These are phyloP conservation scores for Orthonyx spaldingii DNA, from an alignment of 2,113 vertebrate genomes.

Conservation along the genomic window DNA sequence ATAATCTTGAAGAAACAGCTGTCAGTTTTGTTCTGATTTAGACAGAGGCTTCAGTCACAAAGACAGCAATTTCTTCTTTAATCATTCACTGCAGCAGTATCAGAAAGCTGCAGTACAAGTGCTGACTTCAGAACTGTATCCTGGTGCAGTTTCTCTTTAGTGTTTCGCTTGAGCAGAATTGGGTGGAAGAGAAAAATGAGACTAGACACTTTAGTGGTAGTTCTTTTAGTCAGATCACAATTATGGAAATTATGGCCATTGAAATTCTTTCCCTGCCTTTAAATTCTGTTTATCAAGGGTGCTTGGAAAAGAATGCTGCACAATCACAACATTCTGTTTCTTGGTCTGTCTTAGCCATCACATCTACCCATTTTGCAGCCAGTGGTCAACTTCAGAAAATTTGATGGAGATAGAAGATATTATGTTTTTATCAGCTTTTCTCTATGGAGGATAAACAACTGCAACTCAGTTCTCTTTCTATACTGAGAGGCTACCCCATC, in stretches of 20 bases:
- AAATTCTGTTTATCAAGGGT: not conserved
- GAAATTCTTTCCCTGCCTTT: not conserved
- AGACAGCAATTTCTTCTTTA: slow-evolving; percentile 2
- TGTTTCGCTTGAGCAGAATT: not conserved
- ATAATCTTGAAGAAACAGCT: not conserved
- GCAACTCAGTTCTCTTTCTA: not conserved
- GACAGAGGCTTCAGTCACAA: not conserved
- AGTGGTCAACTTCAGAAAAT: not conserved
- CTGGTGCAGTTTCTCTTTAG: not conserved
- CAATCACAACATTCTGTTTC: not conserved
- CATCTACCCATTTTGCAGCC: not conserved
- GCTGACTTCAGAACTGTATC: not conserved
- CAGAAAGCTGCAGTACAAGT: not conserved
- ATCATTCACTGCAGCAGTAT: not conserved
- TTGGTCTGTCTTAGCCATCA: not conserved
- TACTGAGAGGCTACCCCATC: not conserved
- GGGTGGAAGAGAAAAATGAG: not conserved
- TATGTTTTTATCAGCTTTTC: not conserved
- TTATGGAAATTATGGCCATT: not conserved
- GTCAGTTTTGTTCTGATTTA: not conserved
- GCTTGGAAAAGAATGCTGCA: not conserved
- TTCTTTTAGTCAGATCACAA: not conserved
- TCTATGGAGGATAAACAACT: not conserved
- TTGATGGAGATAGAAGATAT: not conserved
- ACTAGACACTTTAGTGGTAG: not conserved